Conservation (phyloP, 2,113 vertebrate species). For the Butorides virescens region DNA sequence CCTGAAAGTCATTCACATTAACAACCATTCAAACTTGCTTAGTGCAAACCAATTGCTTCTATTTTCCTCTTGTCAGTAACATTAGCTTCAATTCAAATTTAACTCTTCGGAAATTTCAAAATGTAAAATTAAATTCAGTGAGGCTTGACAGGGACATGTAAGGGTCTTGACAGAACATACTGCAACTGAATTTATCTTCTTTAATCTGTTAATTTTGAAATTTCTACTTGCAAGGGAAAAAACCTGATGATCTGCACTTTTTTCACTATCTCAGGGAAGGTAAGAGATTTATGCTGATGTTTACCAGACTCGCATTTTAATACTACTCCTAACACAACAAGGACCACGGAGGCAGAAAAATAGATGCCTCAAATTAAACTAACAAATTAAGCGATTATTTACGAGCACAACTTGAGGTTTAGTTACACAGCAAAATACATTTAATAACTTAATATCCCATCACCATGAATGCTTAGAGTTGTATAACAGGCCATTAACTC, state of each 20-base stretch:
- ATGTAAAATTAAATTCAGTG: constrained; percentile 34
- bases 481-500: constrained; percentile 73
- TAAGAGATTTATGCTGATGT: constrained; percentile 22
- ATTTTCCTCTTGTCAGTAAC: constrained; percentile 71
- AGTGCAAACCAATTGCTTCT: constrained; percentile 74
- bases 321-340: background rate
- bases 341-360: background rate
- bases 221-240: constrained; percentile 6
- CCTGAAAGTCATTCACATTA: constrained; percentile 79
- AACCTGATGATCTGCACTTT: background rate
- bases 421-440: constrained; percentile 62
- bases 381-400: constrained; percentile 52
- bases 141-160: constrained; percentile 35
- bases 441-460: constrained; percentile 72
- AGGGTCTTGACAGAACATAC: constrained; percentile 17
- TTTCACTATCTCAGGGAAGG: background rate
- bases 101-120: constrained; percentile 61
- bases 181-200: constrained; percentile 23
- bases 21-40: constrained; percentile 78
- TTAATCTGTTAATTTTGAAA: constrained; percentile 62
- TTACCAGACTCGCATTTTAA: constrained; percentile 19
- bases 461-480: constrained; percentile 52
- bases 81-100: constrained; percentile 73
- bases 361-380: constrained; percentile 61
- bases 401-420: constrained; percentile 33